Evolutionary conservation across 2,888 invertebrate species (phyloP).

Genomic region (Cryptops parisi): DNA sequence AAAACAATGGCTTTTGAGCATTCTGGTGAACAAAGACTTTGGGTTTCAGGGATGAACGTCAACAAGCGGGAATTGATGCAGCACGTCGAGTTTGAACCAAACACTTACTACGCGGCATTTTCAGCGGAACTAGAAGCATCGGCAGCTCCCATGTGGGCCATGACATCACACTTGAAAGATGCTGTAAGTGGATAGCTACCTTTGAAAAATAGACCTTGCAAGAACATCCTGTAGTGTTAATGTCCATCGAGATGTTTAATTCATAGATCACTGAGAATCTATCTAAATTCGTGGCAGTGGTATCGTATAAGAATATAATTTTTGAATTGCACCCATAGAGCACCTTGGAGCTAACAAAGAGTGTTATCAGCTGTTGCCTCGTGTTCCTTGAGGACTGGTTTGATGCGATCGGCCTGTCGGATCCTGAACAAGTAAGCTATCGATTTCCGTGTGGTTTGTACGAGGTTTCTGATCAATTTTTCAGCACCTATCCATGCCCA

Average conservation of each 20-base stretch:
- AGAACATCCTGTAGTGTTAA: too few species aligned
- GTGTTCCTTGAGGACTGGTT: constrained; percentile 75
- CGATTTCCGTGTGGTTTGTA: too few species aligned
- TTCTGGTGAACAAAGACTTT: too few species aligned
- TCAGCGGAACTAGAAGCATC: constrained; percentile 94
- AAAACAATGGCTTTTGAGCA: too few species aligned
- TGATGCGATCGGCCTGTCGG: constrained; percentile 56
- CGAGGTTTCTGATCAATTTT: too few species aligned
- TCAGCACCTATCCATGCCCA: too few species aligned
- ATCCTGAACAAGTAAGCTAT: constrained; percentile 48
- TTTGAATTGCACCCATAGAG: constrained; percentile 16
- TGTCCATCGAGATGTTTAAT: too few species aligned
- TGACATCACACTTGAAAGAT: constrained; percentile 72
- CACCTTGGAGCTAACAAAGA: constrained; percentile 51
- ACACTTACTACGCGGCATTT: constrained; percentile 94
- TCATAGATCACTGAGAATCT: too few species aligned
- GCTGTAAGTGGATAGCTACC: constrained; percentile 20
- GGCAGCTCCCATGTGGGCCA: constrained; percentile 96
- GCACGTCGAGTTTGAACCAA: constrained; percentile 93
- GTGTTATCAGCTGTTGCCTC: constrained; percentile 60
- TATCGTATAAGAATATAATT: too few species aligned
- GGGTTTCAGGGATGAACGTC: constrained; percentile 84
- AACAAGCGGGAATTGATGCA: constrained; percentile 78
- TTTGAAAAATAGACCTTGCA: too few species aligned
- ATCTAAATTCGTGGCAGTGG: too few species aligned